These are phyloP conservation scores for Macrotis lagotis DNA, from an alignment of 2,113 vertebrate genomes.

Conservation along the genomic window DNA sequence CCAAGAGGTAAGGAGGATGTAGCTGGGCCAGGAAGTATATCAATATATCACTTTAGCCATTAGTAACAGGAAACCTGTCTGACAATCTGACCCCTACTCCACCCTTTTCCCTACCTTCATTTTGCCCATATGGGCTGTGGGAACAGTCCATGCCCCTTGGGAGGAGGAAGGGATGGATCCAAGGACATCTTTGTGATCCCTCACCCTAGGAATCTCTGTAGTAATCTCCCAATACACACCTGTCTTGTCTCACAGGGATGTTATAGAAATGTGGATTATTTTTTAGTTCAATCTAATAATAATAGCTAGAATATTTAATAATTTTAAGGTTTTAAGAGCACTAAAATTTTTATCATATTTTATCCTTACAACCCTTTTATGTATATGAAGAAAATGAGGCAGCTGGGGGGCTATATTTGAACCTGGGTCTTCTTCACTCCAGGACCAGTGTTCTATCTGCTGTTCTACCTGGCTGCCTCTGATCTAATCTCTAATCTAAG, in stretches of 20 bases:
- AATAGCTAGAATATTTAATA: neutral
- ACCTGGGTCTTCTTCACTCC: neutral
- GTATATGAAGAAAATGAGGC: neutral
- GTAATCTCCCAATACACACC: neutral
- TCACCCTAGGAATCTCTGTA: neutral
- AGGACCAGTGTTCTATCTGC: neutral
- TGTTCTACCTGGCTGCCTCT: neutral
- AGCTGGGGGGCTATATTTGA: neutral
- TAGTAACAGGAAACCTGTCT: neutral
- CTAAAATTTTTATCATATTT: neutral
- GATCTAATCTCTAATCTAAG: neutral
- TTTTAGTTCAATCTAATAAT: neutral
- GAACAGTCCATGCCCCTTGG: neutral
- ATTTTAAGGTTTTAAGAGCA: neutral
- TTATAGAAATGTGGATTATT: neutral
- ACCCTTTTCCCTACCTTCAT: neutral
- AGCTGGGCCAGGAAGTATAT: neutral
- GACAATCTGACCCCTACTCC: neutral
- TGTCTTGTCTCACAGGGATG: neutral
- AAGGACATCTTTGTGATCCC: neutral
- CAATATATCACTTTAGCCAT: rapidly evolving
- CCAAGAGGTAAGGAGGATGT: conserved; percentile 73
- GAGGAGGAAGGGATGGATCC: neutral
- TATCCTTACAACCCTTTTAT: neutral
- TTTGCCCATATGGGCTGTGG: neutral